These are phyloP conservation scores for Unio pictorum DNA, from an alignment of 2,888 invertebrate genomes.

Conservation along the genomic window DNA sequence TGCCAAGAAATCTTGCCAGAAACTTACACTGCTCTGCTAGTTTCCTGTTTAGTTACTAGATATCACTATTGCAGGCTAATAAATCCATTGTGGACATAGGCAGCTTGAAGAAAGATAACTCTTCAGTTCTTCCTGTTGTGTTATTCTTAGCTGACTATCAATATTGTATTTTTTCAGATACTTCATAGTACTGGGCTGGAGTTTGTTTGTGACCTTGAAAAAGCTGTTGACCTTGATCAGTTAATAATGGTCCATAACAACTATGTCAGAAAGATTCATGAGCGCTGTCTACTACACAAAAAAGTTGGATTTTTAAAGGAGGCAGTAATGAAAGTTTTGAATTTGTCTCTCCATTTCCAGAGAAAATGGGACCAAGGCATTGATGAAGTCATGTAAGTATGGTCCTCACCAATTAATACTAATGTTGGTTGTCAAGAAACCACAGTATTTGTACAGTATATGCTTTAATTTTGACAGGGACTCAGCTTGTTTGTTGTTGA, in stretches of 20 bases:
- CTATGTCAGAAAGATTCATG: slow-evolving; percentile 62
- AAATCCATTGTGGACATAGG: no score
- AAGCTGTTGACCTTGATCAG: slow-evolving; percentile 63
- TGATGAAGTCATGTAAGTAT: slow-evolving; percentile 53
- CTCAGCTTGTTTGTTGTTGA: not conserved
- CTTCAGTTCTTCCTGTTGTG: no score
- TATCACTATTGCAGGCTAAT: no score
- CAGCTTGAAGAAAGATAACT: no score
- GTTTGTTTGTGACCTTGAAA: slow-evolving; percentile 57
- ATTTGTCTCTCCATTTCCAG: slow-evolving; percentile 60
- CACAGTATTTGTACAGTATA: not conserved
- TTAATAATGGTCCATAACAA: slow-evolving; percentile 59
- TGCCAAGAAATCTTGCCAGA: no score
- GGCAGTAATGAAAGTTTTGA: slow-evolving; percentile 64
- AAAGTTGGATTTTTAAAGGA: slow-evolving; percentile 60
- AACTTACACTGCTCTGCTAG: no score
- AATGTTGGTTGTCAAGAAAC: no score
- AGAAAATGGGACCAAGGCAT: slow-evolving; percentile 63
- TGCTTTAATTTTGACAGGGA: not conserved
- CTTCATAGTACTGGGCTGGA: slow-evolving; percentile 67
- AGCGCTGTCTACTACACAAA: slow-evolving; percentile 66
- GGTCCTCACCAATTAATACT: not conserved
- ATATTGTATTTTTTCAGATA: slow-evolving; percentile 44
- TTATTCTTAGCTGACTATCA: no score
- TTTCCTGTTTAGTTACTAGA: no score